These are phyloP conservation scores for Hirtodrosophila histrioides DNA, from an alignment of 2,888 invertebrate species.

Conservation along the genomic window DNA sequence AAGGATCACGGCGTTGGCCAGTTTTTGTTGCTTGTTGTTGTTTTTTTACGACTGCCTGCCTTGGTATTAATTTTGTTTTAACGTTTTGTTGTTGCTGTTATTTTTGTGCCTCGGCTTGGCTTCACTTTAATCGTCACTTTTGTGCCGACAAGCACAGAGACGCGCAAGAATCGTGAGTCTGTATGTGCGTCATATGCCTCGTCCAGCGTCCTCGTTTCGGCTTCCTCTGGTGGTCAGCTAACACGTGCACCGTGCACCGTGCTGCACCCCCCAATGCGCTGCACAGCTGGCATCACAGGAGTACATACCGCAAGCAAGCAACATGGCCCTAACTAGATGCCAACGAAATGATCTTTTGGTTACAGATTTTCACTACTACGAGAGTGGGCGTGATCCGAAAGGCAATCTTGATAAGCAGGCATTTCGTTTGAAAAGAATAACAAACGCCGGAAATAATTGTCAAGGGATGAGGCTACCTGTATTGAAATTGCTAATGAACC, in stretches of 20 bases:
- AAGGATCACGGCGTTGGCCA: constrained; percentile 64
- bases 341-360: constrained; percentile 69
- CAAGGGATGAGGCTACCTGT: constrained; percentile 41
- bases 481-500: constrained; percentile 60
- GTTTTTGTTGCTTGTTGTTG: constrained; percentile 16
- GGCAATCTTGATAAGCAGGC: constrained; percentile 68
- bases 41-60: constrained; percentile 62
- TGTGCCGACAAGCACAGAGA: constrained; percentile 60
- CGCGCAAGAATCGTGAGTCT: constrained; percentile 44
- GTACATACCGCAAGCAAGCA: constrained; percentile 64
- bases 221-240: constrained; percentile 54
- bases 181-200: constrained; percentile 33
- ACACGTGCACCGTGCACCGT: constrained; percentile 69
- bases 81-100: constrained; percentile 34
- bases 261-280: constrained; percentile 64
- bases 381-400: constrained; percentile 59
- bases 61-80: constrained; percentile 70
- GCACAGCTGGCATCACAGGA: constrained; percentile 68
- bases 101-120: constrained; percentile 13
- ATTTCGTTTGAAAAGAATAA: constrained; percentile 47
- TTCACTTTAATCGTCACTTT: constrained; percentile 77
- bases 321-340: constrained; percentile 66
- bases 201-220: background rate
- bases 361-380: constrained; percentile 38
- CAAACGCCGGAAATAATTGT: constrained; percentile 76